Percentiles rank a stretch among this genome's conserved stretches.
These are phyloP conservation scores for Albula goreensis DNA, from an alignment of 2,113 vertebrate genomes.

Conservation along the genomic window DNA sequence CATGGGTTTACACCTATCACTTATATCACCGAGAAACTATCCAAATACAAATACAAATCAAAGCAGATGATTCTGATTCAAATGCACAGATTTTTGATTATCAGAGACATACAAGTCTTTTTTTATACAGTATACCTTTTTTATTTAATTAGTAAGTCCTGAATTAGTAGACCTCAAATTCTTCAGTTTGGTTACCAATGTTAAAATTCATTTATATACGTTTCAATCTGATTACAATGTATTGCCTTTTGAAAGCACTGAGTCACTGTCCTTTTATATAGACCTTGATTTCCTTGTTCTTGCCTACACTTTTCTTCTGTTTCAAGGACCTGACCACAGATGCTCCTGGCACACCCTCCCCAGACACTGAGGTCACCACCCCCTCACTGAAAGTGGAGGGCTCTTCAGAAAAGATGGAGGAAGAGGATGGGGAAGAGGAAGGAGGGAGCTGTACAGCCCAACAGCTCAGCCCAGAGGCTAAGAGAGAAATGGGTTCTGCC, in stretches of 20 bases:
- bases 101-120: not conserved
- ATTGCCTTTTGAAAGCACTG: not conserved
- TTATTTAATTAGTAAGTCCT: no score
- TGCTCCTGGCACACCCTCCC: not conserved
- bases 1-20: not conserved
- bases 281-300: not conserved
- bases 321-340: constrained; percentile 16
- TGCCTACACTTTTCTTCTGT: not conserved
- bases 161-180: not conserved
- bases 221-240: not conserved
- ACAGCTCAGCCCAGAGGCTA: constrained; percentile 31
- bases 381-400: not conserved
- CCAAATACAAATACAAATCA: not conserved
- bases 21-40: not conserved
- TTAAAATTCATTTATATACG: no score
- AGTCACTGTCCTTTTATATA: not conserved
- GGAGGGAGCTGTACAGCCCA: constrained; percentile 28
- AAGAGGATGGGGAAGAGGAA: not conserved
- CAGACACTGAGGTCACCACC: not conserved
- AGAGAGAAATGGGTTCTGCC: constrained; percentile 60
- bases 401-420: not conserved
- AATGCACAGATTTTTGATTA: not conserved
- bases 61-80: not conserved
- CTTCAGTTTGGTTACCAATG: not conserved
- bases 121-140: not conserved